Conservation (phyloP, 2,797 vertebrate species). For the Adelosebastes latens region DNA sequence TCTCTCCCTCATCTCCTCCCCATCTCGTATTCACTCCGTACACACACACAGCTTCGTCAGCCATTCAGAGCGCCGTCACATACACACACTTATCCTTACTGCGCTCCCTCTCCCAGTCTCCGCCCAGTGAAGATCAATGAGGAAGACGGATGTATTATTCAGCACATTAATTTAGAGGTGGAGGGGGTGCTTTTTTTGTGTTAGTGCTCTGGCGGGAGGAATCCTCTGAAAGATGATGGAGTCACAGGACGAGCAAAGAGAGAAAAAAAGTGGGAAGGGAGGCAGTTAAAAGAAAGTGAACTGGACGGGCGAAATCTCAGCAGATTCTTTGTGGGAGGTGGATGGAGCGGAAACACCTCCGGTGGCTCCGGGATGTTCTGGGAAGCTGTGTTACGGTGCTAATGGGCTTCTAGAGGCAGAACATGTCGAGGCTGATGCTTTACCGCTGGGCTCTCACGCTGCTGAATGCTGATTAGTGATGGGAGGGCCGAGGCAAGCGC, state of each 20-base stretch:
- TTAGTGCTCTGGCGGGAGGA: slow-evolving; percentile 38
- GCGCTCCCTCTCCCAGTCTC: slow-evolving; percentile 35
- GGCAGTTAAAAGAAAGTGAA: slow-evolving; percentile 7
- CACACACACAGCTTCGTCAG: slow-evolving; percentile 44
- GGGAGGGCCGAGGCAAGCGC: slow-evolving; percentile 21
- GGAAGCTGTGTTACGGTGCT: slow-evolving; percentile 24
- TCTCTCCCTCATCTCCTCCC: slow-evolving; percentile 60
- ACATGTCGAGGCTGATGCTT: slow-evolving; percentile 56
- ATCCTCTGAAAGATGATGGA: slow-evolving; percentile 48
- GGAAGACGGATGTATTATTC: slow-evolving; percentile 64
- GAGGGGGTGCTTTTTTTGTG: slow-evolving; percentile 19
- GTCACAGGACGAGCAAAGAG: slow-evolving; percentile 8
- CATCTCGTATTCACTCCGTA: slow-evolving; percentile 57
- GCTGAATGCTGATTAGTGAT: slow-evolving; percentile 67
- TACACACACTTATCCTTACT: slow-evolving; percentile 27
- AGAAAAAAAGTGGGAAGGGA: slow-evolving; percentile 25
- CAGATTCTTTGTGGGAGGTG: slow-evolving; percentile 24
- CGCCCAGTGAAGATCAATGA: slow-evolving; percentile 65
- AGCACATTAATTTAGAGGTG: slow-evolving; percentile 59
- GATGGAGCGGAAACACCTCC: slow-evolving; percentile 26
- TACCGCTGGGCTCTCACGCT: slow-evolving; percentile 30
- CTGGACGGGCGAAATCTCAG: slow-evolving; percentile 22
- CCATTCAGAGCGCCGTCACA: slow-evolving; percentile 48
- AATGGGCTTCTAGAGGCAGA: slow-evolving; percentile 57
- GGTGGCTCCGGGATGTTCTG: slow-evolving; percentile 12